Evolutionary conservation across 1,140 invertebrate species (phyloP).

Genomic region (Propsilocerus akamusi): DNA sequence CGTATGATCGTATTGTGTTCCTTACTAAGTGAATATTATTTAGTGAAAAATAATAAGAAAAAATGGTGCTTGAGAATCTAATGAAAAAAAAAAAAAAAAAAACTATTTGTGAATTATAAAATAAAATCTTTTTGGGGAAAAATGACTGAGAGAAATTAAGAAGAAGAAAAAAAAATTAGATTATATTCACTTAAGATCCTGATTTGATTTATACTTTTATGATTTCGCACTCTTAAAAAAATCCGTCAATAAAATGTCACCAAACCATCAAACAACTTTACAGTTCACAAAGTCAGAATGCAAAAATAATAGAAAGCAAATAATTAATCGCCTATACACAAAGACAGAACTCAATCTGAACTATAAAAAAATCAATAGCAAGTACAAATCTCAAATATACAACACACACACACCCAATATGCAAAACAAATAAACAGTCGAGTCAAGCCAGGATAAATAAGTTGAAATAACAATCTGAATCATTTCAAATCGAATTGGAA

Average conservation of each 20-base stretch:
- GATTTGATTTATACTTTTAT: background rate
- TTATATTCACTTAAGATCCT: background rate
- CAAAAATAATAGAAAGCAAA: background rate
- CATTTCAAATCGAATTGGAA: too few species aligned
- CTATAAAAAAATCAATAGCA: background rate
- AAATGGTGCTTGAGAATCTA: background rate
- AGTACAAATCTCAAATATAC: background rate
- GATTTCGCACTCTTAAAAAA: background rate
- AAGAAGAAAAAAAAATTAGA: background rate
- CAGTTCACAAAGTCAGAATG: background rate
- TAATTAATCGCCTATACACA: too few species aligned
- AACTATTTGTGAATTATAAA: background rate
- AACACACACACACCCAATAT: too few species aligned
- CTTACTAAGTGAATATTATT: background rate
- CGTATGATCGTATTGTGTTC: background rate
- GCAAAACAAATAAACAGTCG: background rate
- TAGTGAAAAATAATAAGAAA: background rate
- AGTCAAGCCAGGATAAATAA: background rate
- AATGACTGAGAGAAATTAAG: background rate
- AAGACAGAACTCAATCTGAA: background rate
- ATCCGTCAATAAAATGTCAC: background rate
- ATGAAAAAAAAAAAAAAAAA: background rate
- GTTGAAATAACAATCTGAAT: too few species aligned
- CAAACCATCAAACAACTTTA: background rate
- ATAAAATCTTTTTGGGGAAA: background rate